These are phyloP conservation scores for Tragelaphus imberbis DNA, from an alignment of 2,113 vertebrate species.

Conservation along the genomic window DNA sequence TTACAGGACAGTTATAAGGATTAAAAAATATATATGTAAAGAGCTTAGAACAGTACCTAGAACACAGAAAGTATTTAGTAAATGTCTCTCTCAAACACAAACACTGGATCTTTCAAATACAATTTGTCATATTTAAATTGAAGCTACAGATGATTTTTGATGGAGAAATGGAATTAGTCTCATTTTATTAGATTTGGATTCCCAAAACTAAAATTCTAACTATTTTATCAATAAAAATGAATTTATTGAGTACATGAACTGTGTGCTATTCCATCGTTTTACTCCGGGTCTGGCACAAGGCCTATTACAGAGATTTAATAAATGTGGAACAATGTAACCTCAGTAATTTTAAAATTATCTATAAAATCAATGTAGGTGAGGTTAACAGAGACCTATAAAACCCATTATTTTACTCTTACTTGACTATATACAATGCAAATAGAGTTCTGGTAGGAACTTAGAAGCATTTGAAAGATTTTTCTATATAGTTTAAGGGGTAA, in stretches of 20 bases:
- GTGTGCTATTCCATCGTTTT: not conserved
- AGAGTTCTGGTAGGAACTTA: not conserved
- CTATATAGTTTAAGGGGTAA: not conserved
- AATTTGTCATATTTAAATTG: not conserved
- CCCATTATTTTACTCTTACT: not conserved
- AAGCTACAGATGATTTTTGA: not conserved
- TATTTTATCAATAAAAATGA: not conserved
- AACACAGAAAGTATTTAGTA: not conserved
- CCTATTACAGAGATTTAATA: not conserved
- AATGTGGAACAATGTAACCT: not conserved
- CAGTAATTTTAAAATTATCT: not conserved
- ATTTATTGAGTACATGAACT: not conserved
- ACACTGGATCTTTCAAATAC: not conserved
- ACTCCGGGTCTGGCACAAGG: not conserved
- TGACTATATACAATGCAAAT: not conserved
- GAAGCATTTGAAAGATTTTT: not conserved
- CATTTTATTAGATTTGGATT: not conserved
- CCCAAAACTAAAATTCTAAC: not conserved
- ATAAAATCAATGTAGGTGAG: not conserved
- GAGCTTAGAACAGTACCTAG: not conserved
- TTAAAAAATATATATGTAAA: not conserved
- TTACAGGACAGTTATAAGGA: not conserved
- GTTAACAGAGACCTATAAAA: not conserved
- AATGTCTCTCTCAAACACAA: not conserved
- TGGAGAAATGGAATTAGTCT: not conserved